Base-by-base conservation (phyloP, 2,113 vertebrate species). In the Oxyura jamaicensis region DNA sequence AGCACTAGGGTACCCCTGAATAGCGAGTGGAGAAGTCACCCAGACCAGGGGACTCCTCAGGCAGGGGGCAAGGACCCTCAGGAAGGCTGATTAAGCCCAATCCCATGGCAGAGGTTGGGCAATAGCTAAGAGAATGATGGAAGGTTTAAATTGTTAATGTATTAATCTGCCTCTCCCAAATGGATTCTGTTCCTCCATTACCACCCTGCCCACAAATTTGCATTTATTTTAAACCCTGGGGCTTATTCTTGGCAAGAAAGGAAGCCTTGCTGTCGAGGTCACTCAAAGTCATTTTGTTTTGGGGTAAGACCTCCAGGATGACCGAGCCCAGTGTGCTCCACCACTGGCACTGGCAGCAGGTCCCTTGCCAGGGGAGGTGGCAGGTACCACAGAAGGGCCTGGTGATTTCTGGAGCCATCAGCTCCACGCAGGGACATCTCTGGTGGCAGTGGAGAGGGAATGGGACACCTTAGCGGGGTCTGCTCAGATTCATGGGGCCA, bases 151-250 rank as follows among this genome's bases (percentile, higher is more conserved):
- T 74, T 50, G 83, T 86, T 93, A 77, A 92, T 2, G 0, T 95
- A 90, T 96, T 95, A 88, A 93, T 91, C 33, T 71, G 31, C 11
- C 8, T 86, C 92, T 95, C 76, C 73, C 68, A 88, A 67, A 90
- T 5, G 68, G 13, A 48, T 81, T 63, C n/a, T 59, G 14, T 90
- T 84, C 29, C 36, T 86, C 75, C 41, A 36, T 56, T 23, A 44
- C 39, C 19, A 46, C 68, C 33, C 26, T 11, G 6, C 11, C 23
- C 56, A 90, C 73, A 92, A 42, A 90, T 86, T 86, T 69, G 17
- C 17, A 6, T 92, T 88, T 95, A 78, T 88, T 90, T 95, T 46
- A 77, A 92, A 77, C 91, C 83, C 83, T 63, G 42, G 13, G 86
- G 76, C 88, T 74, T 83, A 16, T 66, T 83, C 31, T 11, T 90